Evolutionary conservation across 1,140 invertebrate genomes (phyloP).

Genomic region (Drusus annulatus): DNA sequence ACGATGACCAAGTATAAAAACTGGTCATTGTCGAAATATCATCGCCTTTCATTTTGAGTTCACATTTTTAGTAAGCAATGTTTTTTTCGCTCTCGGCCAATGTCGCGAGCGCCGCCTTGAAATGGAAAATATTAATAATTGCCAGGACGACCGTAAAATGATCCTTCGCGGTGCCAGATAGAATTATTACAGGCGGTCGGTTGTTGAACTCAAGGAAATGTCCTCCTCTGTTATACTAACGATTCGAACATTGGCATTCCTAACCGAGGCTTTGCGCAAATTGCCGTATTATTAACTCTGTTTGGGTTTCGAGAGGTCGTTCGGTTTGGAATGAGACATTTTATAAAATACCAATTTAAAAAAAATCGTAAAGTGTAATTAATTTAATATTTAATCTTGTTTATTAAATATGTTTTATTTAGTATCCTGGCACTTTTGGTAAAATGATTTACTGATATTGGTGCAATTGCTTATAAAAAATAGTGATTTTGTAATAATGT

Average conservation of each 20-base stretch:
- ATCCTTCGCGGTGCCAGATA: slow-evolving; percentile 1
- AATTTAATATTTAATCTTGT: too few species aligned
- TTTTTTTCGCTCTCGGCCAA: background rate
- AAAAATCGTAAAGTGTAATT: too few species aligned
- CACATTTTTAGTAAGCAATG: too few species aligned
- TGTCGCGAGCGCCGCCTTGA: slow-evolving; percentile 12
- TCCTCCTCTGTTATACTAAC: background rate
- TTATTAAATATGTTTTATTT: too few species aligned
- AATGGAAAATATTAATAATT: background rate
- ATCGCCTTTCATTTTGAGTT: too few species aligned
- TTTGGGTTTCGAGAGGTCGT: background rate
- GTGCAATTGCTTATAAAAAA: too few species aligned
- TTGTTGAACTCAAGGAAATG: slow-evolving; percentile 14
- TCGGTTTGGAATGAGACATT: background rate
- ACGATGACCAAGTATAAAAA: too few species aligned
- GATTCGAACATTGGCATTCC: slow-evolving; percentile 9
- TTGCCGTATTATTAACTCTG: background rate
- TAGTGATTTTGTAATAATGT: too few species aligned
- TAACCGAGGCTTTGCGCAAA: background rate
- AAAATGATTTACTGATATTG: too few species aligned
- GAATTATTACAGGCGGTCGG: slow-evolving; percentile 10
- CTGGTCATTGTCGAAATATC: too few species aligned
- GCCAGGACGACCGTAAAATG: background rate
- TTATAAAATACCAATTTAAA: too few species aligned
- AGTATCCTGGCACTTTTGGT: too few species aligned